Percentiles rank a stretch among this genome's conserved stretches.
phyloP scores from a whole-genome alignment of 2,888 invertebrate species.

The Copidosoma aretas region DNA sequence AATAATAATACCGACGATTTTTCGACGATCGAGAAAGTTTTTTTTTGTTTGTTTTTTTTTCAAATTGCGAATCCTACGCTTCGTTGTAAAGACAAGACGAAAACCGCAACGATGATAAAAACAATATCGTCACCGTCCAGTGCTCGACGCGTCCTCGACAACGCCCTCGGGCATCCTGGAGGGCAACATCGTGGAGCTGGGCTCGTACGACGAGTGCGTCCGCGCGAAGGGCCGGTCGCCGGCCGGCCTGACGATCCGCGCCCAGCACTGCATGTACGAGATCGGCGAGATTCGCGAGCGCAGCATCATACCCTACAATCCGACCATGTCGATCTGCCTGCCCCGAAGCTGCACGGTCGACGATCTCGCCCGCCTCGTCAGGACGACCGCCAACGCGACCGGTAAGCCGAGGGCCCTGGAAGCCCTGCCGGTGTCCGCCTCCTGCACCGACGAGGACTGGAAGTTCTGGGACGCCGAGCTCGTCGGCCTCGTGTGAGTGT shows the following conservation, averaged over 20 bases:
- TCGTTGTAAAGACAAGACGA: too few relatives aligned
- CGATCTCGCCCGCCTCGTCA: slow-evolving; percentile 48
- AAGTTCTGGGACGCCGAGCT: background rate
- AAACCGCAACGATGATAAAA: slow-evolving; percentile 1
- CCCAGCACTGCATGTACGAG: slow-evolving; percentile 61
- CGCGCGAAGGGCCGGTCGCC: slow-evolving; percentile 42
- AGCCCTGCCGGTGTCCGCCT: background rate
- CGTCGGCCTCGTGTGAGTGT: background rate
- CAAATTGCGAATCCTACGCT: too few relatives aligned
- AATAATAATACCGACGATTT: too few relatives aligned
- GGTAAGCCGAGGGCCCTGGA: background rate
- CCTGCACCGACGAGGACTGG: background rate
- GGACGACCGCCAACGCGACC: slow-evolving; percentile 8
- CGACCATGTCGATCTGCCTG: slow-evolving; percentile 61
- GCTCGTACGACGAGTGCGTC: slow-evolving; percentile 63
- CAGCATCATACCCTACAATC: slow-evolving; percentile 46
- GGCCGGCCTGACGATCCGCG: slow-evolving; percentile 50
- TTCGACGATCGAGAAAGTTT: too few relatives aligned
- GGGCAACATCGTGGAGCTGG: slow-evolving; percentile 62
- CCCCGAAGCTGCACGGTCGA: slow-evolving; percentile 59
- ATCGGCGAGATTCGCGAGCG: slow-evolving; percentile 47
- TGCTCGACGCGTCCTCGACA: slow-evolving; percentile 65
- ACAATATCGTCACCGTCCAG: slow-evolving; percentile 43
- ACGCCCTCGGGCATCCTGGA: slow-evolving; percentile 61
- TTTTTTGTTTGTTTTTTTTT: too few relatives aligned